phyloP scores from a whole-genome alignment of 1,140 invertebrate species.

The Drosophila ohnishii region DNA sequence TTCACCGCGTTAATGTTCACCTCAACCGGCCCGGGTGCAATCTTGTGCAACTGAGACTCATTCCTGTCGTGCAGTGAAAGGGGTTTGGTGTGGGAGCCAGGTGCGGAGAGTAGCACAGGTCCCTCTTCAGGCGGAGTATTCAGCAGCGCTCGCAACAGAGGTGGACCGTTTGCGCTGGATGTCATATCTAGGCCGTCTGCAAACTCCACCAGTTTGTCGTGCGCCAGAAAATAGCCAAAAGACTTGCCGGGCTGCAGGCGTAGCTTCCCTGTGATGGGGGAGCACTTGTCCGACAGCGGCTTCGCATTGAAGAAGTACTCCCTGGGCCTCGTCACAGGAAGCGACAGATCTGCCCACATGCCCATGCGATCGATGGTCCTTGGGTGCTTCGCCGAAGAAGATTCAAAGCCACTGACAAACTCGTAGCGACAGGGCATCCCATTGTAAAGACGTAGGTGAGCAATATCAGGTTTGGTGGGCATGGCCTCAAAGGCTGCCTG shows the following conservation, averaged over 20 bases:
- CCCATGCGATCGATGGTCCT: constrained; percentile 45
- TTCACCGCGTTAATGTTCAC: too few species aligned
- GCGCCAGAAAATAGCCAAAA: constrained; percentile 82
- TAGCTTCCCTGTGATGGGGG: constrained; percentile 43
- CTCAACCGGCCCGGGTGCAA: constrained; percentile 83
- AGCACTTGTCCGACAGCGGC: constrained; percentile 32
- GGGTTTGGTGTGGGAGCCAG: background rate
- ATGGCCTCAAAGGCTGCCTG: constrained; percentile 85
- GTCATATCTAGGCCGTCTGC: constrained; percentile 50
- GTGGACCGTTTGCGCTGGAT: constrained; percentile 5
- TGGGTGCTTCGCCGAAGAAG: background rate
- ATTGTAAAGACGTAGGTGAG: constrained; percentile 90
- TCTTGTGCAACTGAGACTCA: constrained; percentile 75
- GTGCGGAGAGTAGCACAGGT: constrained; percentile 32
- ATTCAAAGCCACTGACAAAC: constrained; percentile 34
- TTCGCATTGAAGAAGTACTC: constrained; percentile 46
- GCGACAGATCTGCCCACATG: constrained; percentile 63
- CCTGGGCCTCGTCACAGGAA: constrained; percentile 16
- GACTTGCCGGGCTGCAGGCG: constrained; percentile 73
- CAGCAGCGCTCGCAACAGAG: constrained; percentile 56
- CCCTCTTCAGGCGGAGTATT: constrained; percentile 57
- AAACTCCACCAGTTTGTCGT: constrained; percentile 51
- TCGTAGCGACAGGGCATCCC: constrained; percentile 84
- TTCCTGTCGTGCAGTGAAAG: constrained; percentile 31
- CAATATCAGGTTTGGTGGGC: constrained; percentile 84